Evolutionary conservation across 2,888 invertebrate genomes (phyloP).

Genomic region (Masnerella sp.): DNA sequence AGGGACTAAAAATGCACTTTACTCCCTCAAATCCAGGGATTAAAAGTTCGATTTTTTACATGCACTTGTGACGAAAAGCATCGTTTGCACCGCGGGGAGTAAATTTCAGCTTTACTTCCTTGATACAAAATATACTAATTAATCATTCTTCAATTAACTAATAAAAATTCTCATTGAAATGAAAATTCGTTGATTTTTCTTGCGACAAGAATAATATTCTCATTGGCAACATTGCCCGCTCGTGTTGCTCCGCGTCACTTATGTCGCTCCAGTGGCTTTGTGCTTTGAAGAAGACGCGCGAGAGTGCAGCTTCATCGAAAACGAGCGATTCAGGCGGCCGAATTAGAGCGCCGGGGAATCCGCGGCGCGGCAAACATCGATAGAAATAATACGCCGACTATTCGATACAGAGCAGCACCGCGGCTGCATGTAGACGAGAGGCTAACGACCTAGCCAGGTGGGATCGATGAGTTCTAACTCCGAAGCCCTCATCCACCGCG

Average conservation of each 20-base stretch:
- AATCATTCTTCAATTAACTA: too few relatives aligned
- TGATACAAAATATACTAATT: too few relatives aligned
- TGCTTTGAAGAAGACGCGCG: slow-evolving; percentile 29
- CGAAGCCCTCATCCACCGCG: slow-evolving; percentile 64
- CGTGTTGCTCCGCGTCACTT: slow-evolving; percentile 6
- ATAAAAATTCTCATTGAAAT: too few relatives aligned
- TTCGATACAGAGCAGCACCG: slow-evolving; percentile 59
- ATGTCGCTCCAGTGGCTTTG: slow-evolving; percentile 30
- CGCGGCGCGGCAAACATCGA: slow-evolving; percentile 60
- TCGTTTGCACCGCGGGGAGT: too few relatives aligned
- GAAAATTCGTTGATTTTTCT: too few relatives aligned
- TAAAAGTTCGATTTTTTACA: too few relatives aligned
- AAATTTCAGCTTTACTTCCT: too few relatives aligned
- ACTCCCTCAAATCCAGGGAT: too few relatives aligned
- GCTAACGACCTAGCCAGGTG: slow-evolving; percentile 72
- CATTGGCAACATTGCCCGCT: too few relatives aligned
- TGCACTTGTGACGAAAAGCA: too few relatives aligned
- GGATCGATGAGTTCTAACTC: slow-evolving; percentile 71
- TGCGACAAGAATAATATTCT: too few relatives aligned
- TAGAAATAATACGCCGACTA: slow-evolving; percentile 68
- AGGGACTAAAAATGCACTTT: too few relatives aligned
- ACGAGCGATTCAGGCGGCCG: slow-evolving; percentile 39
- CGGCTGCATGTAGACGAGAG: slow-evolving; percentile 64
- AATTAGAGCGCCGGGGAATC: slow-evolving; percentile 36
- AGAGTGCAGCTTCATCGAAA: slow-evolving; percentile 40